Evolutionary conservation across 2,888 invertebrate species (phyloP).

Genomic region (Fabriciana adippe): DNA sequence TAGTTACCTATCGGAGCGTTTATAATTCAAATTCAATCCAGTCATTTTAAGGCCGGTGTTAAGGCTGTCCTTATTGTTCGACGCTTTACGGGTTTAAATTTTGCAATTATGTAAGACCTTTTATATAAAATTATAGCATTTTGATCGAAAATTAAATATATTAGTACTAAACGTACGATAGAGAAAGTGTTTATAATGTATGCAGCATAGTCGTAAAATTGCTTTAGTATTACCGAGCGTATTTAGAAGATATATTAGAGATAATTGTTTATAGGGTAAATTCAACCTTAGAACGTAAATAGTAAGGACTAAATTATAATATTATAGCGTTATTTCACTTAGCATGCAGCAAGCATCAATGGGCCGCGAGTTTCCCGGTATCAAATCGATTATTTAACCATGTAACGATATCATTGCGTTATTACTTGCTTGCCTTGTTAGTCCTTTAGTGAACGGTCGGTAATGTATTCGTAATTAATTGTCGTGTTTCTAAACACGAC

Average conservation of each 20-base stretch:
- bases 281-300: neutral
- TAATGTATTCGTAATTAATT: conserved; percentile 26
- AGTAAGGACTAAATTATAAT: conserved; percentile 5
- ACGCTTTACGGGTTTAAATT: neutral
- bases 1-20: conserved; percentile 22
- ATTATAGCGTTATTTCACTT: neutral
- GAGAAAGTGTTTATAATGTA: conserved; percentile 51
- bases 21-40: conserved; percentile 16
- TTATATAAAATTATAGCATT: conserved; percentile 28
- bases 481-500: conserved; percentile 26
- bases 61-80: conserved; percentile 19
- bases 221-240: conserved; percentile 24
- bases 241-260: conserved; percentile 28
- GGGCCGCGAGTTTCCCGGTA: conserved; percentile 8
- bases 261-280: conserved; percentile 1
- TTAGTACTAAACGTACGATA: conserved; percentile 34
- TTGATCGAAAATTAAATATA: conserved; percentile 28
- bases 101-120: neutral
- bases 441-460: conserved; percentile 22
- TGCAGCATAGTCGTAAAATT: conserved; percentile 30
- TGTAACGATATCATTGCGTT: conserved; percentile 22
- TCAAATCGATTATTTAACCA: conserved; percentile 16
- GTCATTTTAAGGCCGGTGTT: conserved; percentile 17
- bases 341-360: conserved; percentile 22
- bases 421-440: conserved; percentile 18